Evolutionary conservation across 2,888 invertebrate genomes (phyloP).

Genomic region (Tachina fera): DNA sequence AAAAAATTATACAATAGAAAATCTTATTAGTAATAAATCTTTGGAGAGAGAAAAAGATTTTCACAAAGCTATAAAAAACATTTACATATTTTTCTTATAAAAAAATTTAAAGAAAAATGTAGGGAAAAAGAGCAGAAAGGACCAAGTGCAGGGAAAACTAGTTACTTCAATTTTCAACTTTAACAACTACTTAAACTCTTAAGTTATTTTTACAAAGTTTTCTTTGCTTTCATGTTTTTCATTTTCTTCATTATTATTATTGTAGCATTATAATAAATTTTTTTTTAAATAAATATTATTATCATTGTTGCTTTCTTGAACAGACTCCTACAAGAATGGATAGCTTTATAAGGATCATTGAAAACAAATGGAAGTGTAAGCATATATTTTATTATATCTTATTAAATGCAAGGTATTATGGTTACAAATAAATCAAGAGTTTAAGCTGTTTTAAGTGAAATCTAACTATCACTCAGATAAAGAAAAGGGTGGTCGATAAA

Average conservation of each 20-base stretch:
- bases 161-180: constrained; percentile 39
- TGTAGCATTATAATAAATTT: background rate
- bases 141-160: background rate
- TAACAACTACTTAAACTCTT: constrained; percentile 47
- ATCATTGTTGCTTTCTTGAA: constrained; percentile 42
- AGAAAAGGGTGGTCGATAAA: no score
- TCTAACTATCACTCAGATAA: no score
- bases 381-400: no score
- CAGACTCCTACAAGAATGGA: constrained; percentile 19
- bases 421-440: no score
- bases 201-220: constrained; percentile 45
- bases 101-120: background rate
- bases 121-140: background rate
- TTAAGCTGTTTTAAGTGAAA: no score
- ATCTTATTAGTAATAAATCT: constrained; percentile 70
- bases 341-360: background rate
- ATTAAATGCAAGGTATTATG: no score
- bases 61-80: constrained; percentile 27
- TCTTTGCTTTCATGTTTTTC: background rate
- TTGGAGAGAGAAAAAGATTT: constrained; percentile 31
- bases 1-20: constrained; percentile 40
- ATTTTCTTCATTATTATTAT: background rate
- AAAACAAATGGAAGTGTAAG: background rate
- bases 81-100: constrained; percentile 1
- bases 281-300: constrained; percentile 25